Base-by-base conservation (phyloP, 1,140 invertebrate genomes). In the Monochamus saltuarius region DNA sequence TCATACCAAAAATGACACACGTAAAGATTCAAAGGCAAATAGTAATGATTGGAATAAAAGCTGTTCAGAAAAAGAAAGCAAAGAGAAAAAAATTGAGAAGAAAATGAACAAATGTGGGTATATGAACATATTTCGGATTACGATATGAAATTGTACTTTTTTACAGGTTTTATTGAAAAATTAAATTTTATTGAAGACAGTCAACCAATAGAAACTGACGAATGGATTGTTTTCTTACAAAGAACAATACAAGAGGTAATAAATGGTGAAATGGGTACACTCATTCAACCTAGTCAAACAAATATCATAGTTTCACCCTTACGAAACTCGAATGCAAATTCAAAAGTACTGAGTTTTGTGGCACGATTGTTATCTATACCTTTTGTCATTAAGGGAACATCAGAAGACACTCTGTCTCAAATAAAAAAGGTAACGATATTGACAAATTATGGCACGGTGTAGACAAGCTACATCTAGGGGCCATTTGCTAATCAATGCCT, bases 171-270 rank as follows among this genome's bases (percentile, higher is more conserved):
- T 17, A 58, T 54, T 34, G 60, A 67, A 55, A 64, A 55, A 59
- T 62, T 70, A 67, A 74, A 77, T 42, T 75, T 80, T 4, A 67
- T 67, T 36, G 77, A 78, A 46, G 73, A 80, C 0, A 77, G 79
- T 19, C 80, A 81, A 36, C 85, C 86, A 6, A 89, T 92, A 50
- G 89, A 93, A 77, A 85, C 89, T 62, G 90, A 91, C 61, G 90
- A 93, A 76, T 93, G 90, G 90, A 81, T 90, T 72, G 83, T 86
- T 50, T 85, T 92, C 80, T 62, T 91, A 3, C 84, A 88, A 69
- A 81, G 83, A 39, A 84, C 85, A 47, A 85, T 86, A 66, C 82
- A 81, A 69, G 86, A 88, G 76, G 80, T 91, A 0, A 85, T 91
- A 75, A 84, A 86, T 39, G 87, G 87, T 0, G 89, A 91, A 74